Conservation (phyloP, 2,113 vertebrate genomes). For the Ciconia stormi region DNA sequence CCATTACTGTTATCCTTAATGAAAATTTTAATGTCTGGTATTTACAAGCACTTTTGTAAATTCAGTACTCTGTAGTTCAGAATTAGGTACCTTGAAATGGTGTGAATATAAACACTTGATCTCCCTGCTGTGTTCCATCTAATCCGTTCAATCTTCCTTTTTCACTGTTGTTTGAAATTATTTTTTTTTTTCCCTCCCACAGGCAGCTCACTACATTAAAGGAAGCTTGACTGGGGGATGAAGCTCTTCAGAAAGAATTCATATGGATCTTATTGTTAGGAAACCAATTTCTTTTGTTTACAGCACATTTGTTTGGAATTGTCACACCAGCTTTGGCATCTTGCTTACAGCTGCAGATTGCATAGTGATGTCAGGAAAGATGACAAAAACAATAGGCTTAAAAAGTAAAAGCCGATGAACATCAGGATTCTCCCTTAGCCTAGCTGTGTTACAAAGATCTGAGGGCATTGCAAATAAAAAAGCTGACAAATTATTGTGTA, state of each 20-base stretch:
- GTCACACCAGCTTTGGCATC: neutral
- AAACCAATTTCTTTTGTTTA: neutral
- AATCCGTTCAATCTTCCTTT: neutral
- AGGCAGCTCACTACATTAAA: neutral
- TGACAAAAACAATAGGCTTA: neutral
- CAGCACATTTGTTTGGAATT: neutral
- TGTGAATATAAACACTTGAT: neutral
- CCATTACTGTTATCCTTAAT: neutral
- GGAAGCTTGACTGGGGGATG: neutral
- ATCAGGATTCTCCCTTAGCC: neutral
- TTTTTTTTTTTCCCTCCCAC: neutral
- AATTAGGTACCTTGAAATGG: neutral
- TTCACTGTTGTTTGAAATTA: neutral
- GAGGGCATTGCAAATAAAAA: neutral
- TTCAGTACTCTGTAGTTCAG: neutral
- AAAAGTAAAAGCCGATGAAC: neutral
- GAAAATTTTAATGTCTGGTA: neutral
- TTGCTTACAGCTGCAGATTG: neutral
- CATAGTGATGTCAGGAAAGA: neutral
- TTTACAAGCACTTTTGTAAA: neutral
- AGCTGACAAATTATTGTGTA: neutral
- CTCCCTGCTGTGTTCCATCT: neutral
- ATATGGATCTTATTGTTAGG: neutral
- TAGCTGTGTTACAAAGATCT: neutral
- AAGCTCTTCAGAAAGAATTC: conserved; percentile 5